phyloP scores from a whole-genome alignment of 2,888 invertebrate species.

The Diplolepis rosae region DNA sequence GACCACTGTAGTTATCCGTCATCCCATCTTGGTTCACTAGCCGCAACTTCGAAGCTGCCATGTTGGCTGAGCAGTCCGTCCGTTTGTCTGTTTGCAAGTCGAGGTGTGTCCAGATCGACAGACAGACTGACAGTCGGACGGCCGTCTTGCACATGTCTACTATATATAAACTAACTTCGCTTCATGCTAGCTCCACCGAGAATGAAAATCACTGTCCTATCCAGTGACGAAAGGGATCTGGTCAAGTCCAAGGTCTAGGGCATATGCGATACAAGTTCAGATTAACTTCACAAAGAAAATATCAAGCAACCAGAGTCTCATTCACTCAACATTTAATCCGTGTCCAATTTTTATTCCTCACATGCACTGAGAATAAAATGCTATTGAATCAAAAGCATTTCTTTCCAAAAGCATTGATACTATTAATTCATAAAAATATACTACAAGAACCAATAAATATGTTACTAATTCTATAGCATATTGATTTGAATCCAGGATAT shows the following conservation, averaged over 20 bases:
- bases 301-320: background rate
- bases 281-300: background rate
- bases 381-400: too few species aligned
- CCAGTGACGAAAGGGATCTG: conserved; percentile 1
- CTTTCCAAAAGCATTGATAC: too few species aligned
- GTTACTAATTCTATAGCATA: too few species aligned
- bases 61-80: conserved; percentile 2
- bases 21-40: conserved; percentile 17
- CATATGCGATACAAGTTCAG: background rate
- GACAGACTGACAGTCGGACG: background rate
- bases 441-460: too few species aligned
- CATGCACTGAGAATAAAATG: too few species aligned
- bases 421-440: too few species aligned
- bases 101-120: conserved; percentile 18
- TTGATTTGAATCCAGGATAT: too few species aligned
- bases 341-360: background rate
- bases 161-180: conserved; percentile 14
- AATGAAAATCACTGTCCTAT: conserved; percentile 6
- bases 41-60: conserved; percentile 1
- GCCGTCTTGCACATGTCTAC: conserved; percentile 13
- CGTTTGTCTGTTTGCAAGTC: conserved; percentile 15
- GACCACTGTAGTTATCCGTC: conserved; percentile 15
- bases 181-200: background rate
- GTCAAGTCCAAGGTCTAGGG: background rate
- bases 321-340: background rate